Conservation (phyloP, 1,140 invertebrate genomes). For the Drosophila equinoxialis region DNA sequence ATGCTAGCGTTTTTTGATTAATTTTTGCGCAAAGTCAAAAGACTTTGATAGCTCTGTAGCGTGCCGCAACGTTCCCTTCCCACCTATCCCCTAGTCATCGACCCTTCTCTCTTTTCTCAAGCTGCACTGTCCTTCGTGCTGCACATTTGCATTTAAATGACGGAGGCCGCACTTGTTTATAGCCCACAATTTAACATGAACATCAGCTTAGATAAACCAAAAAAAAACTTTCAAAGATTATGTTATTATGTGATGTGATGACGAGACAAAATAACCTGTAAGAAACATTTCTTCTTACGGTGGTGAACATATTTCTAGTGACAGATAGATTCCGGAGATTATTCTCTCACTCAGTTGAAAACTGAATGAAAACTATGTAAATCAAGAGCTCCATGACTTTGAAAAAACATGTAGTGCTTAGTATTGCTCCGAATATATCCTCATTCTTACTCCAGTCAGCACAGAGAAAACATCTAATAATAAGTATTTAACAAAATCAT, state of each 20-base stretch:
- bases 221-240: neutral
- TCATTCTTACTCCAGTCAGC: no score
- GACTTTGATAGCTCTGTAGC: slow-evolving; percentile 77
- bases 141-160: slow-evolving; percentile 75
- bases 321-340: no score
- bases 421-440: no score
- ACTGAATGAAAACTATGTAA: no score
- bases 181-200: slow-evolving; percentile 48
- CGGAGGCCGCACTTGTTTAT: slow-evolving; percentile 68
- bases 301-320: no score
- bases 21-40: slow-evolving; percentile 76
- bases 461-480: no score
- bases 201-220: neutral
- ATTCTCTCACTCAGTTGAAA: no score
- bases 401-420: no score
- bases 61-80: slow-evolving; percentile 62
- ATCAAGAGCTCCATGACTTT: no score
- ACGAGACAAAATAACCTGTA: no score
- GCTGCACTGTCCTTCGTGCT: slow-evolving; percentile 48
- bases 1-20: slow-evolving; percentile 58
- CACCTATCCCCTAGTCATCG: neutral
- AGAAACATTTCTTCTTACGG: no score
- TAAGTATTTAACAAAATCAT: no score
- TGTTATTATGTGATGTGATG: neutral
- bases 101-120: neutral